These are phyloP conservation scores for Setophaga petechia DNA, from an alignment of 2,113 vertebrate genomes.

Conservation along the genomic window DNA sequence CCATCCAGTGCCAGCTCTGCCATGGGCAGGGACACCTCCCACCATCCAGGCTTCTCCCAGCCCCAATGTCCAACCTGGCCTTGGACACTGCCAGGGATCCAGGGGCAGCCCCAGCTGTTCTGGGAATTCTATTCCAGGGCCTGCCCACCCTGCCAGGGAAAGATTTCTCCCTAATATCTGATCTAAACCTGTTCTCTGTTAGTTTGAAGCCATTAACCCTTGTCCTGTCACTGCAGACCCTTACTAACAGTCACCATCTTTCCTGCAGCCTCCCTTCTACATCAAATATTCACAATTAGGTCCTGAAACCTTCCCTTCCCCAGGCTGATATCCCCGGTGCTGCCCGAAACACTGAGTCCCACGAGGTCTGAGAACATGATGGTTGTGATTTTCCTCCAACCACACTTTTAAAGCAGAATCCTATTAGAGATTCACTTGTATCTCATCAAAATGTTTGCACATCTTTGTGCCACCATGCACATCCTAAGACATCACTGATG, in stretches of 20 bases:
- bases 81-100: neutral
- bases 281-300: neutral
- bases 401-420: neutral
- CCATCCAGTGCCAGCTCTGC: too few relatives aligned
- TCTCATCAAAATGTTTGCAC: neutral
- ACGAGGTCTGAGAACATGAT: neutral
- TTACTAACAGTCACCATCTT: too few relatives aligned
- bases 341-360: neutral
- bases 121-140: neutral
- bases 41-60: neutral
- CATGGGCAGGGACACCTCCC: neutral
- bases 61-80: neutral
- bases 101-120: neutral
- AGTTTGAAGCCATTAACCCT: neutral
- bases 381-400: neutral
- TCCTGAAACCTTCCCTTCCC: neutral
- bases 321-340: neutral
- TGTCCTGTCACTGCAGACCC: neutral
- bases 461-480: neutral
- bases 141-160: fast-evolving
- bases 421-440: neutral
- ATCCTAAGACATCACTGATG: neutral
- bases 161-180: neutral
- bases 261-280: too few relatives aligned
- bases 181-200: too few relatives aligned